Base-by-base conservation (phyloP, 2,113 vertebrate species). In the Psittacula cyanocephala region DNA sequence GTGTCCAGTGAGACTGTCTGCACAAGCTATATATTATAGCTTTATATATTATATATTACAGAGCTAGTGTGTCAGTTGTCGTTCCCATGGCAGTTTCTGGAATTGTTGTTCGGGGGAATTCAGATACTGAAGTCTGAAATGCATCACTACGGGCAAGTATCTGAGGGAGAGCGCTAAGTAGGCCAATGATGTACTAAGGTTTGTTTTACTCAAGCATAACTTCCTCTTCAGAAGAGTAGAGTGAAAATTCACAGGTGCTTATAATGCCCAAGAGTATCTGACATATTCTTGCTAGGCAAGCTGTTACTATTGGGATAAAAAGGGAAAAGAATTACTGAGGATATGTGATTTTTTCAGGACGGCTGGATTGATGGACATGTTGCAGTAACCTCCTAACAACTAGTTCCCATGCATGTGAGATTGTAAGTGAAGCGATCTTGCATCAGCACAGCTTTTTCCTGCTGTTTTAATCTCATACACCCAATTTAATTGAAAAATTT, bases 351-450 rank as follows among this genome's bases (percentile, higher is more conserved):
- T 80, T 62, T 62, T 25, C 24, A 27, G 63, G 86, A 65, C 4
- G 1, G n/a, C 24, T 91, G 79, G 41, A 37, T 64, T 94, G 81
- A 77, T 80, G 35, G 85, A 70, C 44, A 37, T 23, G 13, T 62
- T 86, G n/a, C 59, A 72, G 16, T 81, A 65, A 60, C 69, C 57
- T 78, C 55, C 72, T 65, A 68, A 44, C 41, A 53, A 11, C 44
- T 33, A 43, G 14, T 62, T 90, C 41, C 37, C 6, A 1, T 28
- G 50, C 23, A 57, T 0, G 0, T 77, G 57, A 49, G 62, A 49
- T 85, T 91, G 64, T 18, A 85, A 88, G 84, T 83, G n/a, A 78
- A 78, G 64, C 67, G 50, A 33, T 60, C 62, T 93, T 71, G 46
- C 64, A 53, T 69, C 79, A 77, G 47, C 8, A 2, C 43, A 70